Evolutionary conservation across 2,888 invertebrate species (phyloP).

Genomic region (Nomada hirtipes): DNA sequence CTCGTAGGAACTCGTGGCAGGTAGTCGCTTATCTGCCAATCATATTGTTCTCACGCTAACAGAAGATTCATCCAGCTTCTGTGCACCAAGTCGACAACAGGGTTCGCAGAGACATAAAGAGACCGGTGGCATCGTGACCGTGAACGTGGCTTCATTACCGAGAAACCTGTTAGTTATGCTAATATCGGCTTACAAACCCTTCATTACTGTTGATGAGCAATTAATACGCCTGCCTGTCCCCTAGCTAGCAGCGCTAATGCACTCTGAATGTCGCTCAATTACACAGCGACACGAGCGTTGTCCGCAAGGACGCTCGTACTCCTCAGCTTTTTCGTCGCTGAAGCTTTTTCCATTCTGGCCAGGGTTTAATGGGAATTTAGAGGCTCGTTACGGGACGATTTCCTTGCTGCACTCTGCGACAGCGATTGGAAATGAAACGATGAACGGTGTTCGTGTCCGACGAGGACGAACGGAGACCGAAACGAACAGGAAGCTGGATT

Average conservation of each 20-base stretch:
- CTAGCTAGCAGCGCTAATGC: constrained; percentile 76
- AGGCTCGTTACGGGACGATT: constrained; percentile 36
- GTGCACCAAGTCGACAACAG: constrained; percentile 50
- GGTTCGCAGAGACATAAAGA: constrained; percentile 63
- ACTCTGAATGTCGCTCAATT: constrained; percentile 81
- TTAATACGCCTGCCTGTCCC: constrained; percentile 80
- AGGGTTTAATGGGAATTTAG: constrained; percentile 45
- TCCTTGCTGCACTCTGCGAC: constrained; percentile 9
- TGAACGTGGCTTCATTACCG: constrained; percentile 80
- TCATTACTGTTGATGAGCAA: constrained; percentile 83
- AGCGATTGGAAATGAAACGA: constrained; percentile 20
- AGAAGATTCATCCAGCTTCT: constrained; percentile 5
- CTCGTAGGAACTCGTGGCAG: no score
- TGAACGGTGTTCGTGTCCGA: neutral
- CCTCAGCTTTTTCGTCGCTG: constrained; percentile 38
- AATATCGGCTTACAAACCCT: constrained; percentile 83
- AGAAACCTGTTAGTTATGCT: constrained; percentile 83
- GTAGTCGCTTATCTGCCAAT: no score
- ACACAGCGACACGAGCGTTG: constrained; percentile 76
- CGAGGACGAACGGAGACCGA: neutral
- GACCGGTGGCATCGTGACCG: constrained; percentile 62
- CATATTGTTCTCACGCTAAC: neutral
- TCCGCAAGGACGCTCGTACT: constrained; percentile 52
- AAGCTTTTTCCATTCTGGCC: constrained; percentile 7
- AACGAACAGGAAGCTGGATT: neutral